phyloP scores from a whole-genome alignment of 2,113 vertebrate species.

The Chrysemys picta region DNA sequence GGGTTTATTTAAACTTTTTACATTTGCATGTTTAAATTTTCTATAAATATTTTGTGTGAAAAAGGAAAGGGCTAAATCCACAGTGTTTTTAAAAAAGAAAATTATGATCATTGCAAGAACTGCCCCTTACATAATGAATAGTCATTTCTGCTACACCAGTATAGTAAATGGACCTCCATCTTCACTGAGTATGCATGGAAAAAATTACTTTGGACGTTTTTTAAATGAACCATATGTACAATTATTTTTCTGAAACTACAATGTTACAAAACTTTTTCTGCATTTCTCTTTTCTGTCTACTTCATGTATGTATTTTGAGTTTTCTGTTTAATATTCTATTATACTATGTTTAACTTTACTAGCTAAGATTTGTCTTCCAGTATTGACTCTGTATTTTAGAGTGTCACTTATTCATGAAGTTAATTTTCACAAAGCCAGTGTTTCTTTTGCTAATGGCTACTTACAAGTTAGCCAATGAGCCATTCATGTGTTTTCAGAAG shows the following conservation, averaged over 20 bases:
- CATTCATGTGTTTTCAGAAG: not conserved
- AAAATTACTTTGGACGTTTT: conserved; percentile 13
- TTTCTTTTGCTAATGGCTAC: not conserved
- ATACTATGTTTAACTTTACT: not conserved
- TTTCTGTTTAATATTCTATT: conserved; percentile 10
- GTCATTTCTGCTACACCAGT: conserved; percentile 8
- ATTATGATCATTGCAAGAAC: not conserved
- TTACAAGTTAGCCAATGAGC: not conserved
- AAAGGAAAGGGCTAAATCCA: conserved; percentile 13
- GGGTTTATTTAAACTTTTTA: conserved; percentile 19
- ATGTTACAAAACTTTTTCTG: conserved; percentile 5
- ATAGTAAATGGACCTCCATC: conserved; percentile 2
- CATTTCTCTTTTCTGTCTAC: not conserved
- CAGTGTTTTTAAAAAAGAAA: not conserved
- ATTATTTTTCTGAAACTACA: conserved; percentile 40
- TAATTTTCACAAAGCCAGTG: not conserved
- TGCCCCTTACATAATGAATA: not conserved
- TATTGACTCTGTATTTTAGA: conserved; percentile 7
- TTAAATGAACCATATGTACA: not conserved
- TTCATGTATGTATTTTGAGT: not conserved
- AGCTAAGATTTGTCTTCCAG: conserved; percentile 19
- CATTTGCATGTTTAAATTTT: conserved; percentile 7
- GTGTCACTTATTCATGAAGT: not conserved
- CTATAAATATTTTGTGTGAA: conserved; percentile 22
- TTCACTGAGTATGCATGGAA: conserved; percentile 4